Conservation (phyloP, 2,797 vertebrate species). For the Oceanodroma leucorhoa region DNA sequence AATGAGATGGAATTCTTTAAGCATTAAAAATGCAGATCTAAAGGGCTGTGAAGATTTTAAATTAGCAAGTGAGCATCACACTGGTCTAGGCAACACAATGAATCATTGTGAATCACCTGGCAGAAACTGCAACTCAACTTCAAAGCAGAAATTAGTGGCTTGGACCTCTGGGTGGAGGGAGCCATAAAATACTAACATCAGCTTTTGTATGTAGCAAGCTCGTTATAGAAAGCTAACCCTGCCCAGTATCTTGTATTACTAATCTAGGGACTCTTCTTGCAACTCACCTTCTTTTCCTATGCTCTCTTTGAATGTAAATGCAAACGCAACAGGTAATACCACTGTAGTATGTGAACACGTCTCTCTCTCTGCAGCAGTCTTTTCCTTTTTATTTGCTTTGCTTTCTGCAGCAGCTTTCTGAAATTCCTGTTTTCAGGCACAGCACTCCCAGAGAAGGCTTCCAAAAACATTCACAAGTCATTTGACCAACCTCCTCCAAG, state of each 20-base stretch:
- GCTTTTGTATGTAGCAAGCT: slow-evolving; percentile 38
- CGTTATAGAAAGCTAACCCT: not conserved
- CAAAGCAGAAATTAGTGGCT: slow-evolving; percentile 67
- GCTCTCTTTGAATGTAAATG: not conserved
- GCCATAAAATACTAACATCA: slow-evolving; percentile 64
- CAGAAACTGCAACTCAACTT: slow-evolving; percentile 67
- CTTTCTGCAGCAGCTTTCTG: not conserved
- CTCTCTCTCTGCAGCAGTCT: not conserved
- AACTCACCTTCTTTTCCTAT: not conserved
- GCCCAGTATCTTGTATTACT: slow-evolving; percentile 19
- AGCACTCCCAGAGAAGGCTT: not conserved
- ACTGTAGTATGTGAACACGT: not conserved
- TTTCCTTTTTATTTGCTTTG: not conserved
- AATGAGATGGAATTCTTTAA: slow-evolving; percentile 33
- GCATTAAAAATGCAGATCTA: slow-evolving; percentile 57
- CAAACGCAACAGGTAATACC: not conserved
- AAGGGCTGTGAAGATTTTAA: slow-evolving; percentile 55
- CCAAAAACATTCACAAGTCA: not conserved
- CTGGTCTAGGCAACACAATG: slow-evolving; percentile 54
- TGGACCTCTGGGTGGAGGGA: slow-evolving; percentile 21
- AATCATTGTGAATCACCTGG: slow-evolving; percentile 65
- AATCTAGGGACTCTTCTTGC: not conserved
- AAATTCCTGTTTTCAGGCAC: not conserved
- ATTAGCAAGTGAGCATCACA: slow-evolving; percentile 41
- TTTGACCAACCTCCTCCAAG: not conserved